Evolutionary conservation across 2,888 invertebrate species (phyloP), one percentile per base, ranked within the genome.

Genomic region (Stramonita haemastoma): DNA sequence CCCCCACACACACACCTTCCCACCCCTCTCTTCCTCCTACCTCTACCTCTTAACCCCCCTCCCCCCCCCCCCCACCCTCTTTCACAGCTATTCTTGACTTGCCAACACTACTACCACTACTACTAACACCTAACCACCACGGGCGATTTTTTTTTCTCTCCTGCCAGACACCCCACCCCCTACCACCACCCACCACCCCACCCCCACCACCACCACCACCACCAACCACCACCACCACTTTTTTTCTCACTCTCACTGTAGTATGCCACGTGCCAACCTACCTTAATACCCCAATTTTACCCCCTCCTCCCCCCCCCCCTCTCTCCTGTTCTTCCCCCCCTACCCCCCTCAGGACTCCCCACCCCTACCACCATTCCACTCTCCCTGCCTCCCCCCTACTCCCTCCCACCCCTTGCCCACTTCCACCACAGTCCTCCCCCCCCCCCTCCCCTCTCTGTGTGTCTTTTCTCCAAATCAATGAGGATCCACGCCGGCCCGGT

Each of bases 231-330:
- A 46, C 46, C 46, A 46, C 46, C 8, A 46, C 46, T 8, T 46
- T 46, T 46, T 8, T 46, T 46, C 46, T 46, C 46, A 46, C 46
- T 46, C 8, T 46, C 46, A 46, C 46, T 46, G 46, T 46, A 46
- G 46, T 46, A 46, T 32, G 77, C 77, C 77, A 79, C 77, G 77
- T 79, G 77, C 77, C 77, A 79, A 79, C 77, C 77, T 32, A 79
- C 32, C 77, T 79, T 79, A 79, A 79, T 79, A 79, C 77, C 77
- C 77, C 77, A 79, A 79, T 79, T 32, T 79, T 13, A 2, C 46
- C 46, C 8, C 46, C 46, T 46, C 46, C 46, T 46, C 46, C 46
- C 8, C 46, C 46, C 8, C 46, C 46, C 46, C 8, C 46, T 46
- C 46, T 46, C 46, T 46, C 46, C 46, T 46, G 46, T 46, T 8